Evolutionary conservation across 2,888 invertebrate species (phyloP).

Genomic region (Acrocera orbiculus): DNA sequence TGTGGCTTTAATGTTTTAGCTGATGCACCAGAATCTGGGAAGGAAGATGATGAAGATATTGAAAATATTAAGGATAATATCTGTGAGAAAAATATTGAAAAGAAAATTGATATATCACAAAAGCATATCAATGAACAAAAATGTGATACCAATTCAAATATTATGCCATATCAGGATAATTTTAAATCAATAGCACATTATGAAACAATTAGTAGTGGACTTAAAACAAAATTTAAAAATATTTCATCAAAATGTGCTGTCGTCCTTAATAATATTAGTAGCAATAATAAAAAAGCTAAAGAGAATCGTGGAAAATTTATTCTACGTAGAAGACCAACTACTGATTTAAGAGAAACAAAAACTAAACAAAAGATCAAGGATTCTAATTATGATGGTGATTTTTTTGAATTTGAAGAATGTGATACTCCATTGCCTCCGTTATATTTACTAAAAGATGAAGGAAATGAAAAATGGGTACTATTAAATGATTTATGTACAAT

Average conservation of each 20-base stretch:
- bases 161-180: slow-evolving; percentile 7
- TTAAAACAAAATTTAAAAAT: slow-evolving; percentile 13
- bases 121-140: slow-evolving; percentile 2
- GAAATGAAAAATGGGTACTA: slow-evolving; percentile 60
- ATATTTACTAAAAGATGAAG: slow-evolving; percentile 50
- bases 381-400: slow-evolving; percentile 34
- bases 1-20: slow-evolving; percentile 27
- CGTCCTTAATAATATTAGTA: slow-evolving; percentile 16
- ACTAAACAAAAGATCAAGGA: background rate
- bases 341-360: slow-evolving; percentile 26
- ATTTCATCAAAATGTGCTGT: slow-evolving; percentile 17
- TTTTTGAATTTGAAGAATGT: slow-evolving; percentile 65
- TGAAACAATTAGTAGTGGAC: background rate
- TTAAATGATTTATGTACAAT: slow-evolving; percentile 61
- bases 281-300: too few relatives aligned
- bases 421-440: slow-evolving; percentile 63
- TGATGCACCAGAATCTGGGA: slow-evolving; percentile 29
- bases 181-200: background rate
- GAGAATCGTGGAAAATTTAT: too few relatives aligned
- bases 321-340: slow-evolving; percentile 2
- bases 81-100: background rate
- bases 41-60: slow-evolving; percentile 42
- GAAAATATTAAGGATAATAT: slow-evolving; percentile 36
- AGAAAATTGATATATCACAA: background rate
- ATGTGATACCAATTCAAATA: slow-evolving; percentile 11